Conservation (phyloP, 2,797 vertebrate species). For the Chelon labrosus region DNA sequence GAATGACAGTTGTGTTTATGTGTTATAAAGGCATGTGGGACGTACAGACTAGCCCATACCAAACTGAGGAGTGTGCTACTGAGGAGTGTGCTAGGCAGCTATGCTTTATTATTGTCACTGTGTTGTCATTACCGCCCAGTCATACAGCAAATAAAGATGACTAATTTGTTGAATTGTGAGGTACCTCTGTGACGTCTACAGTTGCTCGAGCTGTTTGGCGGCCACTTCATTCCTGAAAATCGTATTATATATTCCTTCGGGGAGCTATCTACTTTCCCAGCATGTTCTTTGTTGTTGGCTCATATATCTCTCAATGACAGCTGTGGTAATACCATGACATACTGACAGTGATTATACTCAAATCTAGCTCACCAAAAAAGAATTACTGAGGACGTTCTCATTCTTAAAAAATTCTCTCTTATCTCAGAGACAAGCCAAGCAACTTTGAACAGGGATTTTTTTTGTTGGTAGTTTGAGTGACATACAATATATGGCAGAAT, state of each 20-base stretch:
- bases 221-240: constrained; percentile 40
- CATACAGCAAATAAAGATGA: constrained; percentile 31
- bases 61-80: constrained; percentile 2
- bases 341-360: constrained; percentile 46
- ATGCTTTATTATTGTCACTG: constrained; percentile 19
- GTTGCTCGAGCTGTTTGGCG: constrained; percentile 35
- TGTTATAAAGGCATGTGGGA: constrained; percentile 24
- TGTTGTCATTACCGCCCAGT: constrained; percentile 27
- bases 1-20: constrained; percentile 16
- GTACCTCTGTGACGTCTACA: constrained; percentile 11
- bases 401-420: constrained; percentile 36
- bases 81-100: constrained; percentile 13
- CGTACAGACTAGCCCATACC: not conserved
- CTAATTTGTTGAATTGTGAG: constrained; percentile 41
- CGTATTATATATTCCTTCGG: constrained; percentile 38
- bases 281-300: constrained; percentile 26
- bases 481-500: constrained; percentile 10
- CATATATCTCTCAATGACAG: constrained; percentile 43
- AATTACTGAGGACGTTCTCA: constrained; percentile 18
- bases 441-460: constrained; percentile 37
- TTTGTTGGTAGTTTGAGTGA: constrained; percentile 41
- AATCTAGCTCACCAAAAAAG: constrained; percentile 28
- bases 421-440: constrained; percentile 27
- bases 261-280: constrained; percentile 47
- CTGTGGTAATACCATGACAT: constrained; percentile 45